Base-by-base conservation (phyloP, 1,140 invertebrate species). In the Andricus grossulariae region DNA sequence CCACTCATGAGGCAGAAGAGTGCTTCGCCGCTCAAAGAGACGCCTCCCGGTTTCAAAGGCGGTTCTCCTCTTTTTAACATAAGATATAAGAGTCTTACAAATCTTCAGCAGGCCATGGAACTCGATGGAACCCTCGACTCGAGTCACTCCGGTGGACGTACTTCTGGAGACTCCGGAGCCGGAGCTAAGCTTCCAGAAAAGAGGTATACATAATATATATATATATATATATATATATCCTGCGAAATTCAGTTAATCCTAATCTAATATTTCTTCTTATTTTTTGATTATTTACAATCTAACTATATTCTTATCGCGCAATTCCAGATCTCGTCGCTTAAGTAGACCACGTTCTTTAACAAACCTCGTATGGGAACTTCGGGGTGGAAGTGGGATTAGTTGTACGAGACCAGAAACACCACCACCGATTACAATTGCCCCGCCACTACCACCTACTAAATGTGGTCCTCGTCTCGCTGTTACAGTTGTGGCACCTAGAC, bases 141-240 rank as follows among this genome's bases (percentile, higher is more conserved):
- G 19, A 97, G 96, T 89, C 96, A 97, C 89, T 97, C 96, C 16
- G 96, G 96, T 45, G 96, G 96, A 13, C 93, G 96, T 54, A 96
- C 95, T 6, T 97, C 96, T 19, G 96, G 95, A 0, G 96, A 97
- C 89, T 97, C 96, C 0, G 95, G 94, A 0, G 94, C 94, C 21
- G 95, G 94, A 11, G 94, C 94, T 5, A 96, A 96, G 86, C 92
- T 96, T 84, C 96, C 96, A 25, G 96, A 97, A 85, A 97, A 97
- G 86, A 93, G 96, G 88, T 92, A 52, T 70, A 70, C 19, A 18
- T 11, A 60, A 25, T 18, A 60, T 7, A 21, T 57, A 57, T n/a
- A n/a, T n/a, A n/a, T n/a, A n/a, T n/a, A n/a, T 18, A 19, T 18
- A 32, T 32, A 32, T 45, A 45, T 45, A 45, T 2, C 39, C 39